A percentile compares a stretch with the other conserved stretches of the same genome.
phyloP scores from a whole-genome alignment of 2,888 invertebrate genomes.

The Mesochorus sp. region DNA sequence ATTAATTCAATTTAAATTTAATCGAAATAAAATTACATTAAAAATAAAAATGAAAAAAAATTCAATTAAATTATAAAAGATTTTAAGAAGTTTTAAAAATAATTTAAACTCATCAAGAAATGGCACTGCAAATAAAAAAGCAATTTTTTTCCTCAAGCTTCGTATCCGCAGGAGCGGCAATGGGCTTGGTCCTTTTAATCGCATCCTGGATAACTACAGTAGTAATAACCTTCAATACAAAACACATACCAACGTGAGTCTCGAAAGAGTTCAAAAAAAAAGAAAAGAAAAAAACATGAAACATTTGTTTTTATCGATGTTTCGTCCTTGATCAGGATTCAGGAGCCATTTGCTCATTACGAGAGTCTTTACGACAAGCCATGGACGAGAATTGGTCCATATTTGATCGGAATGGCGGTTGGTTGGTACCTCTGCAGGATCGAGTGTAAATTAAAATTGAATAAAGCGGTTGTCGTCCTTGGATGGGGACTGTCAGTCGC shows the following conservation, averaged over 20 bases:
- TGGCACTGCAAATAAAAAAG: background rate
- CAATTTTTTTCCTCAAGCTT: slow-evolving; percentile 69
- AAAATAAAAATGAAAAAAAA: too few species aligned
- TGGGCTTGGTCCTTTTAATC: slow-evolving; percentile 80
- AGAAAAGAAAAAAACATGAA: background rate
- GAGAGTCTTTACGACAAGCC: slow-evolving; percentile 78
- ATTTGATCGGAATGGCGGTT: slow-evolving; percentile 77
- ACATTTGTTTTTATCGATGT: slow-evolving; percentile 32
- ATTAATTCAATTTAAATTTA: too few species aligned
- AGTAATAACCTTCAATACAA: slow-evolving; percentile 79
- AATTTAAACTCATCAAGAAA: too few species aligned
- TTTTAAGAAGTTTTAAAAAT: too few species aligned
- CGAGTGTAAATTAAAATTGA: slow-evolving; percentile 72
- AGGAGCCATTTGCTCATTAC: slow-evolving; percentile 74
- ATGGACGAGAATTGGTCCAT: slow-evolving; percentile 80
- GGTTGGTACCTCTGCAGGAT: slow-evolving; percentile 76
- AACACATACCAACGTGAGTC: slow-evolving; percentile 76
- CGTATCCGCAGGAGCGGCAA: slow-evolving; percentile 72
- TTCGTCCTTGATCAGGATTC: slow-evolving; percentile 70
- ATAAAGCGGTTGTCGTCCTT: slow-evolving; percentile 65
- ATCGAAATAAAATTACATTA: too few species aligned
- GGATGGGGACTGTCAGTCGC: slow-evolving; percentile 76
- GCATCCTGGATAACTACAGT: slow-evolving; percentile 83
- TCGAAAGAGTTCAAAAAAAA: slow-evolving; percentile 17
- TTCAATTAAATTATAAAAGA: too few species aligned